phyloP scores from a whole-genome alignment of 2,888 invertebrate species.

The Punctoribates punctum region DNA sequence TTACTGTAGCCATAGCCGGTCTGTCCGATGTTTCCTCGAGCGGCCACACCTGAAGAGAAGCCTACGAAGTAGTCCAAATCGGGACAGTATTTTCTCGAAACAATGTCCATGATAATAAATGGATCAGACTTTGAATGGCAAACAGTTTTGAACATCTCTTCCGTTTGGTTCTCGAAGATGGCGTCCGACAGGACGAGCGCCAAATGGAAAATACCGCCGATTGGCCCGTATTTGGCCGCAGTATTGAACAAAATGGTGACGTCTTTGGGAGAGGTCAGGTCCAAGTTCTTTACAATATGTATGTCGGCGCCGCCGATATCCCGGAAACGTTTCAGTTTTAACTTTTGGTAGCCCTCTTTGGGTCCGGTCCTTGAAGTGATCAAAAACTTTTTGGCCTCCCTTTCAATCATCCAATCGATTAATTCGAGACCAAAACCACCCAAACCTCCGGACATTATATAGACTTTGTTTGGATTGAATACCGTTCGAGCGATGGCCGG shows the following conservation, averaged over 20 bases:
- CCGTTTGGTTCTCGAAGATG: conserved; percentile 77
- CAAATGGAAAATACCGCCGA: conserved; percentile 88
- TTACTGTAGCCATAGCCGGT: conserved; percentile 76
- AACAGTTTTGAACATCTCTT: conserved; percentile 73
- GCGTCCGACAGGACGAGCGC: conserved; percentile 78
- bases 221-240: conserved; percentile 61
- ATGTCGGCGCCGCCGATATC: neutral
- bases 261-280: conserved; percentile 67
- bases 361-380: conserved; percentile 86
- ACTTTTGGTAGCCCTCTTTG: conserved; percentile 84
- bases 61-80: conserved; percentile 81
- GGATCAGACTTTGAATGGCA: conserved; percentile 77
- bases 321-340: conserved; percentile 67
- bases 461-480: conserved; percentile 59
- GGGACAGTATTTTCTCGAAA: conserved; percentile 71
- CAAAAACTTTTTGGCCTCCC: conserved; percentile 82
- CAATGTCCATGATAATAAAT: conserved; percentile 74
- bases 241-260: conserved; percentile 65
- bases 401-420: conserved; percentile 77
- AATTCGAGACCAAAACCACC: conserved; percentile 97
- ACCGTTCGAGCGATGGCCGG: conserved; percentile 74
- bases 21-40: conserved; percentile 93
- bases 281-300: conserved; percentile 50
- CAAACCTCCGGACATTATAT: conserved; percentile 67
- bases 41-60: conserved; percentile 94